A percentile compares a stretch with the other conserved stretches of the same genome.
phyloP scores from a whole-genome alignment of 2,888 invertebrate genomes.

The Branchipolynoe longqiensis region DNA sequence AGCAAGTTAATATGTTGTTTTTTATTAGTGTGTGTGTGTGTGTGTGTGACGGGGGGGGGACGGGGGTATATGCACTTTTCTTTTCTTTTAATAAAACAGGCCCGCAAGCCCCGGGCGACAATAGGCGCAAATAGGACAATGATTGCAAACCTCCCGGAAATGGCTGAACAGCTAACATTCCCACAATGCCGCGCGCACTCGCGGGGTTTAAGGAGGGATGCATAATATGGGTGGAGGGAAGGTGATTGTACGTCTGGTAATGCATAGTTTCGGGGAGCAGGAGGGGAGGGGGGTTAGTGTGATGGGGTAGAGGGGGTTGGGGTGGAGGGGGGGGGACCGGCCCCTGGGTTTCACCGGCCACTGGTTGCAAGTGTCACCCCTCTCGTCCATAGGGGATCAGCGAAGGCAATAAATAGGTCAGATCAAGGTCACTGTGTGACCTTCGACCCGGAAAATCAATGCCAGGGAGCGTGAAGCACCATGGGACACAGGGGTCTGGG shows the following conservation, averaged over 20 bases:
- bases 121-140: slow-evolving; percentile 41
- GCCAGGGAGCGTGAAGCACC: not conserved
- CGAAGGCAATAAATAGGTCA: slow-evolving; percentile 22
- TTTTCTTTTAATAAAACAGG: too few relatives aligned
- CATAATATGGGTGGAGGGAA: not conserved
- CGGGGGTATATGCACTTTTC: not conserved
- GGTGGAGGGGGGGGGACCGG: not conserved
- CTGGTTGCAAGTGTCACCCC: not conserved
- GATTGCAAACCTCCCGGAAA: slow-evolving; percentile 19
- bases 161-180: too few relatives aligned
- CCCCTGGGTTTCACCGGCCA: not conserved
- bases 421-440: not conserved
- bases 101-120: slow-evolving; percentile 15
- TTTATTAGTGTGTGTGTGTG: too few relatives aligned
- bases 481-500: not conserved
- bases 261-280: too few relatives aligned
- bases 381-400: not conserved
- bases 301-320: not conserved
- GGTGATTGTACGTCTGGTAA: not conserved
- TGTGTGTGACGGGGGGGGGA: not conserved
- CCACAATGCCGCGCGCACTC: not conserved
- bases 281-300: slow-evolving; percentile 3
- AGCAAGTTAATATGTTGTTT: too few relatives aligned
- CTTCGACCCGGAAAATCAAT: slow-evolving; percentile 30
- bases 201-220: not conserved